Evolutionary conservation across 1,140 invertebrate genomes (phyloP), one percentile per base, ranked within the genome.

Genomic region (Bombus pascuorum): DNA sequence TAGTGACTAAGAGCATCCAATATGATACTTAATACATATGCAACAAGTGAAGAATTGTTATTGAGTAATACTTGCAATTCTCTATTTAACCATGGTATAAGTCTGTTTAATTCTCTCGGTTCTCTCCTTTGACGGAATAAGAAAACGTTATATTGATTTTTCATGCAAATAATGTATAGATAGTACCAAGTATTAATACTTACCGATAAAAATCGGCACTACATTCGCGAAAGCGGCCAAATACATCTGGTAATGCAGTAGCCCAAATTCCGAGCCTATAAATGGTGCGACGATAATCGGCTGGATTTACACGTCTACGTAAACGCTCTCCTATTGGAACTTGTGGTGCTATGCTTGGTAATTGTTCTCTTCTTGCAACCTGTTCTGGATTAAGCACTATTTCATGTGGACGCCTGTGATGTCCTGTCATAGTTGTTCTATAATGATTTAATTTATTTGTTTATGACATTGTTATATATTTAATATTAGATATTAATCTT

Each of bases 41-140:
- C 95, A 53, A 97, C 95, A 86, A 97, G 96, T n/a, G 95, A 92
- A 90, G 96, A 80, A 86, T 94, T 96, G 88, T 97, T 94, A 89
- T 96, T 95, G 78, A 97, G 91, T 83, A 98, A 92, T 90, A 97
- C 97, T 93, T 96, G 96, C 28, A 99, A 95, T 95, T 99, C 98
- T 83, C 98, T 96, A 92, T 97, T 97, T 2, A 99, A 95, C 98
- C 98, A 99, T 1, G 98, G 98, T 73, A 98, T 96, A 59, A 99
- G 94, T 5, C 98, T 96, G 93, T 98, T 97, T 76, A 97, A 96
- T 93, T 97, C 97, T 42, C 97, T 96, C 72, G 97, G 97, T 95
- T 98, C 98, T 91, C 96, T 95, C 92, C 97, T 97, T 94, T 96
- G 96, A 96, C 39, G 39, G 66, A 34, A 66, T 68, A 66, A 65